A percentile compares a stretch with the other conserved stretches of the same genome.
These are phyloP conservation scores for Verasper variegatus DNA, from an alignment of 2,113 vertebrate species.

Conservation along the genomic window DNA sequence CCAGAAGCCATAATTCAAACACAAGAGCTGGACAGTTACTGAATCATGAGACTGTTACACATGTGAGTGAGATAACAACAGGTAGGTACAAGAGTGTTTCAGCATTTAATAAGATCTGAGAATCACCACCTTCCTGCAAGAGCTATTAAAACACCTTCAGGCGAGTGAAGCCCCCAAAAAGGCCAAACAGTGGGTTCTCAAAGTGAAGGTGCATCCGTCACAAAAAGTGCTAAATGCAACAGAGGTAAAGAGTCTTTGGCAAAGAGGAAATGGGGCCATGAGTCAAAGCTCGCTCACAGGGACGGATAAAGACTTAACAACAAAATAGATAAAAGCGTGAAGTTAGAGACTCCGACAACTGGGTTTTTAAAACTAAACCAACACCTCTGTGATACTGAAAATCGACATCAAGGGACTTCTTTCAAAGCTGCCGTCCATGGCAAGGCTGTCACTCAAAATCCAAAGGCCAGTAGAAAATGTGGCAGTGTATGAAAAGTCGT, in stretches of 20 bases:
- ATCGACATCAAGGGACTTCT: neutral
- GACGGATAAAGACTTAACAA: conserved; percentile 20
- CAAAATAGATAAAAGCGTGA: neutral
- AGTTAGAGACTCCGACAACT: neutral
- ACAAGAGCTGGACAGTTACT: neutral
- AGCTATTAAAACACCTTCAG: conserved; percentile 10
- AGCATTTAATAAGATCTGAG: conserved; percentile 13
- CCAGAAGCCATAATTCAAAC: neutral
- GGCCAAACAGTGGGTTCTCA: neutral
- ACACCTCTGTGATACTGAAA: neutral
- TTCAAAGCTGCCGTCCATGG: neutral
- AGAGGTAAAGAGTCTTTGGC: conserved; percentile 13
- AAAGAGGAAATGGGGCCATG: conserved; percentile 9
- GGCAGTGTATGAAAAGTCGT: neutral
- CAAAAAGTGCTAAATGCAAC: neutral
- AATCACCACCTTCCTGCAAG: neutral
- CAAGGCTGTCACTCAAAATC: conserved; percentile 10
- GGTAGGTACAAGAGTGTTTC: neutral
- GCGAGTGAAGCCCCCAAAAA: neutral
- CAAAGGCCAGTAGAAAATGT: neutral
- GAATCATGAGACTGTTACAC: neutral
- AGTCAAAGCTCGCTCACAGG: conserved; percentile 30
- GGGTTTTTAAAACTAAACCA: conserved; percentile 15
- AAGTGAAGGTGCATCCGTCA: conserved; percentile 14
- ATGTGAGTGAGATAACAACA: neutral